These are phyloP conservation scores for Gorsachius goisagi DNA, from an alignment of 2,113 vertebrate genomes.

Conservation along the genomic window DNA sequence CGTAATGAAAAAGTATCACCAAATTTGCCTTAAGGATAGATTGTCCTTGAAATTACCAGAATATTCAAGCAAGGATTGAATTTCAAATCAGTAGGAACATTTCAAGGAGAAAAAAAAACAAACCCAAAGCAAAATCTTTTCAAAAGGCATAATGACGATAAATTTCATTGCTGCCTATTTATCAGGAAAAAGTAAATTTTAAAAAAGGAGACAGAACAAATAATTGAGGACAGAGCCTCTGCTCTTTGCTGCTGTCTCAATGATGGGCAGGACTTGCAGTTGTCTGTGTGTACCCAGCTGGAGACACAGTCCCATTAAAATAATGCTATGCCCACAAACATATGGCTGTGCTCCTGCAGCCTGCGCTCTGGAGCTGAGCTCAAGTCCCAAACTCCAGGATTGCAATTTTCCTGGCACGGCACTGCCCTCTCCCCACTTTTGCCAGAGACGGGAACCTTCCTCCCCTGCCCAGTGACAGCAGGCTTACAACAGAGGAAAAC, in stretches of 20 bases:
- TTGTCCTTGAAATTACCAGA: constrained; percentile 3
- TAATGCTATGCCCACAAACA: background rate
- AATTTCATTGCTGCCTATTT: background rate
- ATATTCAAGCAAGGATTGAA: background rate
- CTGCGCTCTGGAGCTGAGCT: background rate
- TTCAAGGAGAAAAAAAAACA: background rate
- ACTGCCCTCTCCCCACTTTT: background rate
- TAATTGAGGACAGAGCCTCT: background rate
- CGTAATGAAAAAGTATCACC: background rate
- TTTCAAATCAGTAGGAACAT: background rate
- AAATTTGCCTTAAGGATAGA: background rate
- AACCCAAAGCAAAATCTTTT: background rate
- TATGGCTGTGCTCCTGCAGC: background rate
- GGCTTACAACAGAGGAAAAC: background rate
- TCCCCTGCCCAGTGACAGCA: background rate
- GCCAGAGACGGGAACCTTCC: background rate
- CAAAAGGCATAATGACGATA: background rate
- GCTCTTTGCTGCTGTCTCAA: background rate
- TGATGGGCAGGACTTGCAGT: background rate
- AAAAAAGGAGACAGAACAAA: background rate
- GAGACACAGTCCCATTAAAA: background rate
- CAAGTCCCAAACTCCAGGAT: background rate
- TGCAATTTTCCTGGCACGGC: background rate
- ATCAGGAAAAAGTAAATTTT: background rate
- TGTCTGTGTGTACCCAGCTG: background rate